Evolutionary conservation across 2,113 vertebrate genomes (phyloP).

Genomic region (Syrrhaptes paradoxus): DNA sequence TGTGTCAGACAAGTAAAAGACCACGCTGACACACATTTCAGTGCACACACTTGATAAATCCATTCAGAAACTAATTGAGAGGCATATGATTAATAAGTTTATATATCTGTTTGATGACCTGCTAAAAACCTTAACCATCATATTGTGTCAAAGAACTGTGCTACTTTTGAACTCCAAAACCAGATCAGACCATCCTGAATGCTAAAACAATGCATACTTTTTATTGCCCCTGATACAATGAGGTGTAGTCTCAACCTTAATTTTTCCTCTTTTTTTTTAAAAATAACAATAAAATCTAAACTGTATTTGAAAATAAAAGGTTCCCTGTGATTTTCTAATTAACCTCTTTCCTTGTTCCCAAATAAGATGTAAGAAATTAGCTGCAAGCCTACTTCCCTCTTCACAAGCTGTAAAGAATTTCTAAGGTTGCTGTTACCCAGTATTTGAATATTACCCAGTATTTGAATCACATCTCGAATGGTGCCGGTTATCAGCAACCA

Average conservation of each 20-base stretch:
- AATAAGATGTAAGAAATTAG: neutral
- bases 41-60: neutral
- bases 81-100: neutral
- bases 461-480: neutral
- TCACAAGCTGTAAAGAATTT: neutral
- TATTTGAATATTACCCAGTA: neutral
- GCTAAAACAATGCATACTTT: neutral
- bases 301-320: neutral
- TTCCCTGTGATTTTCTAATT: neutral
- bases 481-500: neutral
- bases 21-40: fast-evolving
- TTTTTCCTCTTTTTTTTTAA: neutral
- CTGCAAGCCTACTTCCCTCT: neutral
- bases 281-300: neutral
- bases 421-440: neutral
- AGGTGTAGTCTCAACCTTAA: neutral
- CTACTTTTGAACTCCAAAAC: neutral
- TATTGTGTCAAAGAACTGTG: neutral
- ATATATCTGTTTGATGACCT: neutral
- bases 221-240: neutral
- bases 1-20: neutral
- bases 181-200: neutral
- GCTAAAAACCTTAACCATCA: neutral
- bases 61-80: neutral
- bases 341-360: neutral